Percentiles rank a stretch among this genome's conserved stretches.
These are phyloP conservation scores for Amorpha juglandis DNA, from an alignment of 2,888 invertebrate species.

Conservation along the genomic window DNA sequence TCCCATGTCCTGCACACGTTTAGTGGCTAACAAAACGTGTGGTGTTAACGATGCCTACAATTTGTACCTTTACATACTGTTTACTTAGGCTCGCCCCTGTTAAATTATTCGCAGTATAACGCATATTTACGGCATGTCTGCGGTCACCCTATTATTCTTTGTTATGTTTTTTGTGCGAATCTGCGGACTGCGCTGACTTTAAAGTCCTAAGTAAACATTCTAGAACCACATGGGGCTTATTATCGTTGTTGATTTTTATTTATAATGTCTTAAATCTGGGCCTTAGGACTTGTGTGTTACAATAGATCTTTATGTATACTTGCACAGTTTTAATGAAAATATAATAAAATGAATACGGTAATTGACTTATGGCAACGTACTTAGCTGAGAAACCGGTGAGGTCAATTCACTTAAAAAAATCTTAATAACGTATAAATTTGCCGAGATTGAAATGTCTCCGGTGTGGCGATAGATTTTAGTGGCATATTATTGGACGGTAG, in stretches of 20 bases:
- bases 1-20: too few relatives aligned
- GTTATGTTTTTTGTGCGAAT: conserved; percentile 40
- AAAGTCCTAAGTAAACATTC: conserved; percentile 28
- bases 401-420: too few relatives aligned
- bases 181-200: conserved; percentile 38
- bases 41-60: conserved; percentile 36
- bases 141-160: conserved; percentile 57
- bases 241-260: not conserved
- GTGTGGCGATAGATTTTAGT: too few relatives aligned
- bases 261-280: not conserved
- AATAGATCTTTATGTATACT: not conserved
- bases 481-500: too few relatives aligned
- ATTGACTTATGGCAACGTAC: too few relatives aligned
- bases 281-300: not conserved
- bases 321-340: too few relatives aligned
- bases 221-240: conserved; percentile 6
- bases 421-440: too few relatives aligned
- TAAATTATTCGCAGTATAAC: conserved; percentile 70
- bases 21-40: not conserved
- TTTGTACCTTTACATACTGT: conserved; percentile 52
- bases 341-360: too few relatives aligned
- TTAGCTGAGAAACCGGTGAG: too few relatives aligned
- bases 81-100: conserved; percentile 63
- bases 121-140: conserved; percentile 65
- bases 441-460: too few relatives aligned